phyloP scores from a whole-genome alignment of 35 echinoderm and acorn worm species.

The Anneissia japonica region DNA sequence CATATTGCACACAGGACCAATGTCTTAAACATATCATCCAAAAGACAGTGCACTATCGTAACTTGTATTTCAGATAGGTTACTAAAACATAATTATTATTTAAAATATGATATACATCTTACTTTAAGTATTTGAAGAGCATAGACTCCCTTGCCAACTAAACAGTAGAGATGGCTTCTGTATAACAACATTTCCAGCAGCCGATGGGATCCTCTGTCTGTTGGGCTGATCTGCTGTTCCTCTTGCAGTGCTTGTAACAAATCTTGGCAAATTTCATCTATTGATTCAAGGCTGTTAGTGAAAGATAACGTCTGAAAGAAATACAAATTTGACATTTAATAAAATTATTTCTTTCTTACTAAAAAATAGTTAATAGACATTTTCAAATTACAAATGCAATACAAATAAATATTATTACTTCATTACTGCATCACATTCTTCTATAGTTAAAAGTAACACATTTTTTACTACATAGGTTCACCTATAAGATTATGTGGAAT shows the following conservation, averaged over 20 bases:
- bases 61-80: no score
- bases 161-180: conserved; percentile 42
- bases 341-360: background rate
- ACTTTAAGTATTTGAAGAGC: conserved; percentile 41
- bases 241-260: conserved; percentile 34
- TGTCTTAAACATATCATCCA: no score
- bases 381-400: no score
- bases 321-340: background rate
- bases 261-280: conserved; percentile 44
- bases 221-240: background rate
- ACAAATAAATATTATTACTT: no score
- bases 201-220: conserved; percentile 36
- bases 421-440: no score
- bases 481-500: no score
- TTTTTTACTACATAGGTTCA: no score
- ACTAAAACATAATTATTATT: no score
- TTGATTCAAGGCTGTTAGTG: conserved; percentile 32
- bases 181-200: conserved; percentile 56
- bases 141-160: conserved; percentile 26
- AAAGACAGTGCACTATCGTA: no score
- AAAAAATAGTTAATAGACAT: background rate
- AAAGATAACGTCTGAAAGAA: conserved; percentile 46
- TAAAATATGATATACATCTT: conserved; percentile 10
- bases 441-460: no score
- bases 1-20: no score